phyloP scores from a whole-genome alignment of 2,797 vertebrate genomes.

The Pelobates cultripes region DNA sequence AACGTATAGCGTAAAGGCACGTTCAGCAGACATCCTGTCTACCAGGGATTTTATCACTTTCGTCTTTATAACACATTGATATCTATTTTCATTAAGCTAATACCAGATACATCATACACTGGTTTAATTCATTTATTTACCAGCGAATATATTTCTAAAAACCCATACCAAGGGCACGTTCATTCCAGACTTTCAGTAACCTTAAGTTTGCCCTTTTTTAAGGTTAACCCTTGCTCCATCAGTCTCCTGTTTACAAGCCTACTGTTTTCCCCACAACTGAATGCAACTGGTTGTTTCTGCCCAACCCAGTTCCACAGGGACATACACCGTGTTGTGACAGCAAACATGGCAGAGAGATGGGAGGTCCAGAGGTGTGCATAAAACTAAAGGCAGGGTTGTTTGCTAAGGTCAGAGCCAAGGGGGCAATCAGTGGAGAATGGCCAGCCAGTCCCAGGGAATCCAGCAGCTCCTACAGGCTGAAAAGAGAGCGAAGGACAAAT shows the following conservation, averaged over 20 bases:
- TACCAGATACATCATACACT: too few species aligned
- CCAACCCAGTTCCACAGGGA: slow-evolving; percentile 23
- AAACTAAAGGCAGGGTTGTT: neutral
- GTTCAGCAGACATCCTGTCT: too few species aligned
- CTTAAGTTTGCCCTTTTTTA: neutral
- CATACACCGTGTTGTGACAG: slow-evolving; percentile 31
- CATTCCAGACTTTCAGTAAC: neutral
- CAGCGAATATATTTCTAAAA: too few species aligned
- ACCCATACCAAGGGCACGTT: too few species aligned
- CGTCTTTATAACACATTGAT: too few species aligned
- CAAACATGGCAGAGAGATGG: slow-evolving; percentile 12
- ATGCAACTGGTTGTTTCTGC: slow-evolving; percentile 1
- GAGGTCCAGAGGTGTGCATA: neutral
- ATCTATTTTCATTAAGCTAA: too few species aligned
- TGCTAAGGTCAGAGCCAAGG: slow-evolving; percentile 17
- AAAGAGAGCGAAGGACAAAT: slow-evolving; percentile 77
- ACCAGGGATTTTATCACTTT: too few species aligned
- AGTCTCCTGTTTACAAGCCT: neutral
- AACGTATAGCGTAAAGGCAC: too few species aligned
- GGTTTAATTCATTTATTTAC: too few species aligned
- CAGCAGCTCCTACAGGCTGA: slow-evolving; percentile 79
- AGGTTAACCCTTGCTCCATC: neutral
- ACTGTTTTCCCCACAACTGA: neutral
- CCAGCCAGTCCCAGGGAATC: slow-evolving; percentile 78
- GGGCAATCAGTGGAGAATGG: slow-evolving; percentile 60